These are phyloP conservation scores for Odontesthes bonariensis DNA, from an alignment of 2,113 vertebrate genomes.

Conservation along the genomic window DNA sequence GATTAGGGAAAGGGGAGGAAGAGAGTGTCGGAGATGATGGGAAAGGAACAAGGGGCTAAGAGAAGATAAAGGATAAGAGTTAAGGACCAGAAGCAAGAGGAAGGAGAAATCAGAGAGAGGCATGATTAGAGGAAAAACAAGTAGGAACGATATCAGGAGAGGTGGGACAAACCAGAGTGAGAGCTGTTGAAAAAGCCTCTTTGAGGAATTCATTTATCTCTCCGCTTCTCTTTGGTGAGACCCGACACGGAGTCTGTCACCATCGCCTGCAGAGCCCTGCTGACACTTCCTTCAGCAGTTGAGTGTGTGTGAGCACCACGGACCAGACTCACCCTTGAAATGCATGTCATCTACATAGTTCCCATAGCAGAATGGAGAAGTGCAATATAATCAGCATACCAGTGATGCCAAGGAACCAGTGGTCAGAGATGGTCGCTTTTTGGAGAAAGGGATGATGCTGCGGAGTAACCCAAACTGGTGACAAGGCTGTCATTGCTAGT, in stretches of 20 bases:
- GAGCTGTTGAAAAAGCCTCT: slow-evolving; percentile 59
- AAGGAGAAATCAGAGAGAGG: not conserved
- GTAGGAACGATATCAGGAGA: slow-evolving; percentile 19
- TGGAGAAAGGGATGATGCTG: slow-evolving; percentile 25
- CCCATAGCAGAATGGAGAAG: slow-evolving; percentile 54
- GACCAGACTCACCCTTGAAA: slow-evolving; percentile 65
- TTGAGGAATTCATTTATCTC: slow-evolving; percentile 70
- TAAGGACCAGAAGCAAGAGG: not conserved
- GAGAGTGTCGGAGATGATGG: not conserved
- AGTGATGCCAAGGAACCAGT: slow-evolving; percentile 61
- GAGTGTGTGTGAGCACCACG: slow-evolving; percentile 66
- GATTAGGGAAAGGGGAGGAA: not conserved
- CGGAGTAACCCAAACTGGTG: slow-evolving; percentile 1
- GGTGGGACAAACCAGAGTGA: slow-evolving; percentile 11
- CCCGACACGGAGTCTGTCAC: slow-evolving; percentile 59
- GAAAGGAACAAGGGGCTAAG: not conserved
- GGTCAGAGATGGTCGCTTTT: slow-evolving; percentile 30
- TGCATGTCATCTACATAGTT: slow-evolving; percentile 50
- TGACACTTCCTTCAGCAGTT: slow-evolving; percentile 79
- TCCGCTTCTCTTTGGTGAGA: slow-evolving; percentile 38
- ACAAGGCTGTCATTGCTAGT: slow-evolving; percentile 14
- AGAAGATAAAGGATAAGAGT: slow-evolving; percentile 3
- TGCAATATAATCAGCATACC: slow-evolving; percentile 48
- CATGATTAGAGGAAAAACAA: slow-evolving; percentile 27
- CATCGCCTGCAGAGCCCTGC: slow-evolving; percentile 50